Evolutionary conservation across 37 sponge, comb jelly and placozoan genomes (phyloP), one percentile per base, ranked within the genome.

Genomic region (Bolinopsis microptera): DNA sequence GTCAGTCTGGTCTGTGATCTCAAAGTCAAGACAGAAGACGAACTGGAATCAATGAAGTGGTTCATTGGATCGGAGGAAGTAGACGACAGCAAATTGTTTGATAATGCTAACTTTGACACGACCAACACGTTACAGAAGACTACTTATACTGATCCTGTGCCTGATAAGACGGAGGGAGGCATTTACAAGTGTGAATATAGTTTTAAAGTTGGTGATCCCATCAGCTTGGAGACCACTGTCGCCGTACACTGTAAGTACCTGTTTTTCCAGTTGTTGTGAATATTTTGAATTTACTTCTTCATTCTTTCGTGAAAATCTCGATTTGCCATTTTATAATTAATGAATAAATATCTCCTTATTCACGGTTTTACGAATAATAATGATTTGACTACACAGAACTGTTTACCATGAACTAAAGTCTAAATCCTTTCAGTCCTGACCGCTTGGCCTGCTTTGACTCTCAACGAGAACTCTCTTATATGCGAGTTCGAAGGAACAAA

Each of bases 401-500:
- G n/a, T n/a, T n/a, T n/a, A n/a, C n/a, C n/a, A n/a, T n/a, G n/a
- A n/a, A n/a, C n/a, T n/a, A n/a, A n/a, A n/a, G n/a, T n/a, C n/a
- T n/a, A n/a, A n/a, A n/a, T n/a, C n/a, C n/a, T n/a, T 72, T 72
- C 75, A 72, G 75, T 72, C 5, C 75, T 72, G 3, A 72, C 75
- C 22, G 26, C 13, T 23, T 24, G 5, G 75, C 31, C 26, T 2
- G 75, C 13, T 24, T 23, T n/a, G 3, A 30, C 26, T 21, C 31
- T 72, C n/a, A 72, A 72, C 75, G 5, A n/a, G 31, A n/a, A n/a
- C 22, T 23, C 31, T 24, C n/a, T 72, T n/a, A 72, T 3, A 5
- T 72, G 75, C 31, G 31, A 72, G 75, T 72, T 72, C 18, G 26
- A 72, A 28, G 75, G 75, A 21, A 72, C 75, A 30, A 72, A 72